Percentiles rank a stretch among this genome's conserved stretches.
Evolutionary conservation across 1,140 invertebrate genomes (phyloP).

Genomic region (Achatina immaculata): DNA sequence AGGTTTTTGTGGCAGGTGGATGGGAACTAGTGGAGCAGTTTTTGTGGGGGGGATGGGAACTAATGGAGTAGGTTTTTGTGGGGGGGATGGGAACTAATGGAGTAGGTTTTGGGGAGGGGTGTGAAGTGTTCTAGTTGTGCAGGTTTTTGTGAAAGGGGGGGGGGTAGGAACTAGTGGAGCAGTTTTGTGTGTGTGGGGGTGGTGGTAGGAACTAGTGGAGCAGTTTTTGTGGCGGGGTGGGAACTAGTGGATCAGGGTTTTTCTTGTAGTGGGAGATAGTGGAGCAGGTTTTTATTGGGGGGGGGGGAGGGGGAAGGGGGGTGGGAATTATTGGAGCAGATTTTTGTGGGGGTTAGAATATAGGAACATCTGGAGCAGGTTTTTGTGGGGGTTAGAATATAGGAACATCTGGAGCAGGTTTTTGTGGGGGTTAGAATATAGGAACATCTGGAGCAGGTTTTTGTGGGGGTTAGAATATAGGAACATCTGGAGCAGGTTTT

Average conservation of each 20-base stretch:
- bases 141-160: not conserved
- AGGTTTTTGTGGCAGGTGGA: not conserved
- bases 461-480: too few species aligned
- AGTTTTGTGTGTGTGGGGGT: not conserved
- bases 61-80: not conserved
- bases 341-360: not conserved
- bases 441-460: not conserved
- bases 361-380: slow-evolving; percentile 49
- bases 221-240: not conserved
- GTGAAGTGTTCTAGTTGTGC: not conserved
- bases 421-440: not conserved
- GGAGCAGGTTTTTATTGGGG: not conserved
- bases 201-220: not conserved
- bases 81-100: not conserved
- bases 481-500: too few species aligned
- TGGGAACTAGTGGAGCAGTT: not conserved
- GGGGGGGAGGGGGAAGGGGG: not conserved
- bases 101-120: not conserved
- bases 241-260: not conserved
- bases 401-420: not conserved
- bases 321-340: not conserved
- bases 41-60: not conserved
- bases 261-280: not conserved
- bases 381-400: not conserved
- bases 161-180: not conserved